A percentile compares a stretch with the other conserved stretches of the same genome.
Evolutionary conservation across 2,797 vertebrate genomes (phyloP).

Genomic region (Australoheros facetus): DNA sequence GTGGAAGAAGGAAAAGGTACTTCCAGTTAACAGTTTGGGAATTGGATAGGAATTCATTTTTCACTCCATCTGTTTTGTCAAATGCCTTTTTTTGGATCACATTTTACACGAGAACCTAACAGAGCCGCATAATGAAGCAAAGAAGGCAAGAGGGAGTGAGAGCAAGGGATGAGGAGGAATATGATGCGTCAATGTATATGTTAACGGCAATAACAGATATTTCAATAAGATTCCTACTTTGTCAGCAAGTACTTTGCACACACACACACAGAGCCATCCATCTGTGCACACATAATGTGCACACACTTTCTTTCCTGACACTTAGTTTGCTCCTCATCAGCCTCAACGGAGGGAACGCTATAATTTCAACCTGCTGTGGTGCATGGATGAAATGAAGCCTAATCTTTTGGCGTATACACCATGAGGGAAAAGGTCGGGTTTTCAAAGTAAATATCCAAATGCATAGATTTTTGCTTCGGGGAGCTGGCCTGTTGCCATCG

Average conservation of each 20-base stretch:
- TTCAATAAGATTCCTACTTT: constrained; percentile 39
- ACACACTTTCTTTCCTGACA: constrained; percentile 6
- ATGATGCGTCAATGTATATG: constrained; percentile 54
- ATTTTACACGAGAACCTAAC: constrained; percentile 48
- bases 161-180: constrained; percentile 22
- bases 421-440: constrained; percentile 23
- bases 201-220: constrained; percentile 60
- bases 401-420: constrained; percentile 54
- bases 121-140: constrained; percentile 22
- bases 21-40: constrained; percentile 59
- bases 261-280: not conserved
- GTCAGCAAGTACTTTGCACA: constrained; percentile 59
- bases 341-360: constrained; percentile 28
- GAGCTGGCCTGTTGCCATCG: constrained; percentile 25
- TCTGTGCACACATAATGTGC: not conserved
- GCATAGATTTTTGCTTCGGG: constrained; percentile 30
- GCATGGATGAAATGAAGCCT: constrained; percentile 47
- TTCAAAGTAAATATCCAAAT: constrained; percentile 55
- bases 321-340: constrained; percentile 18
- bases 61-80: constrained; percentile 66
- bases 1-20: constrained; percentile 28
- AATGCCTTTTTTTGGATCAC: constrained; percentile 67
- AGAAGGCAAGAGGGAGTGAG: constrained; percentile 4
- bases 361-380: constrained; percentile 34
- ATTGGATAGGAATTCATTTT: constrained; percentile 70